Evolutionary conservation across 2,888 invertebrate genomes (phyloP), one percentile per base, ranked within the genome.

Genomic region (Lasioglossum marginatum): DNA sequence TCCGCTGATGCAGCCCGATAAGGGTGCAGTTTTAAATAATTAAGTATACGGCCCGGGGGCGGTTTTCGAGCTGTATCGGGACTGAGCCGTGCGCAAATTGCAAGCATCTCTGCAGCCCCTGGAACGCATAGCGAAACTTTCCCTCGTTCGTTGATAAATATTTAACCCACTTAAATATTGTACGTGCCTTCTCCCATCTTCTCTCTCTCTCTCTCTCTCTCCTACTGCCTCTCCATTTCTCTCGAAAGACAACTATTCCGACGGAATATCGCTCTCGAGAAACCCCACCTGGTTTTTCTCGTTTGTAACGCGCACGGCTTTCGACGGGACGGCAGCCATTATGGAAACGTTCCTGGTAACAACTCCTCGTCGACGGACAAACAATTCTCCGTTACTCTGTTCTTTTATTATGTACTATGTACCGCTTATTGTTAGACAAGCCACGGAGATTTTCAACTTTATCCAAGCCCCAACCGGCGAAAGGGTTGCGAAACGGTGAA

Each of bases 11-110:
- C 77, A 27, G 77, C 81, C 74, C 81, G 85, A 86, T 86, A 86
- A 77, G 85, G 57, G 78, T 37, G 19, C 76, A 76, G 85, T 85
- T 85, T 85, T 85, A 85, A 85, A 85, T 85, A 85, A 85, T 85
- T 85, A 79, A 85, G 85, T 23, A 79, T 57, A 57, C 19, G 48
- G 66, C 85, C 34, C 19, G 75, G 85, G 37, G 85, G 85, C 43
- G 85, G 73, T 85, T 84, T 71, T 52, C 84, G 74, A 75, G 77
- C 57, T 31, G 74, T 48, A 43, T 72, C 70, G 63, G 40, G 23
- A 34, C 71, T 14, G 27, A 6, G 19, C 45, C 72, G 48, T 16
- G 70, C 23, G 60, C 78, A 85, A 85, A 85, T 85, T 85, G 79
- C 85, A n/a, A 76, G 66, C 79, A 85, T 85, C 85, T 66, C 85